Evolutionary conservation across 2,797 vertebrate genomes (phyloP).

Genomic region (Kryptopterus vitreolus): DNA sequence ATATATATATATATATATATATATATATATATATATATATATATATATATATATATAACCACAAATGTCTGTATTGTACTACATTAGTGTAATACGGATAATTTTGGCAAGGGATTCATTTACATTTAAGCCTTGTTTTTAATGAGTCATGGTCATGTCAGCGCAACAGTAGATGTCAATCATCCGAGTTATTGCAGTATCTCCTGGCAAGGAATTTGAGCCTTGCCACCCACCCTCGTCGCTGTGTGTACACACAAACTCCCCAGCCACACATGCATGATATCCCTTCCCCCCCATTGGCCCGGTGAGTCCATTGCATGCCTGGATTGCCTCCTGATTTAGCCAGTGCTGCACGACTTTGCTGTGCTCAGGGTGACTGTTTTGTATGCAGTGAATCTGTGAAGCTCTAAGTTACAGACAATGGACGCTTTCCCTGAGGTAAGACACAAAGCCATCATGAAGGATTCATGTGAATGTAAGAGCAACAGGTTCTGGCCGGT

Average conservation of each 20-base stretch:
- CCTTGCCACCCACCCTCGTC: slow-evolving; percentile 26
- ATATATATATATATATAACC: no score
- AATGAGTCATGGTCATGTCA: slow-evolving; percentile 7
- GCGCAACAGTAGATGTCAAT: neutral
- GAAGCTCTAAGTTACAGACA: slow-evolving; percentile 44
- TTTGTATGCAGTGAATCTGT: slow-evolving; percentile 27
- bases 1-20: no score
- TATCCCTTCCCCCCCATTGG: slow-evolving; percentile 44
- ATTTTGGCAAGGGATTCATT: neutral
- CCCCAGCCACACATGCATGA: slow-evolving; percentile 34
- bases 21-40: no score
- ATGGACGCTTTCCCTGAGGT: slow-evolving; percentile 73
- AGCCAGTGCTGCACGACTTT: slow-evolving; percentile 55
- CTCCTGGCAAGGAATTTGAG: slow-evolving; percentile 22
- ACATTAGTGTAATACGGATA: neutral
- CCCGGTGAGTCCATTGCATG: slow-evolving; percentile 45
- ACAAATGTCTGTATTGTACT: neutral
- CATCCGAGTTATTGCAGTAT: slow-evolving; percentile 9
- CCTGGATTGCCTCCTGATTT: slow-evolving; percentile 70
- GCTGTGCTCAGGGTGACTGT: slow-evolving; percentile 42
- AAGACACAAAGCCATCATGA: slow-evolving; percentile 46
- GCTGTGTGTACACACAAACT: slow-evolving; percentile 49
- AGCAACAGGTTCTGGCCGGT: slow-evolving; percentile 5
- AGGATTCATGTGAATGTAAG: neutral
- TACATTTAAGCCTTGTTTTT: neutral